Conservation (phyloP, 2,113 vertebrate species). For the Actinemys pallida region DNA sequence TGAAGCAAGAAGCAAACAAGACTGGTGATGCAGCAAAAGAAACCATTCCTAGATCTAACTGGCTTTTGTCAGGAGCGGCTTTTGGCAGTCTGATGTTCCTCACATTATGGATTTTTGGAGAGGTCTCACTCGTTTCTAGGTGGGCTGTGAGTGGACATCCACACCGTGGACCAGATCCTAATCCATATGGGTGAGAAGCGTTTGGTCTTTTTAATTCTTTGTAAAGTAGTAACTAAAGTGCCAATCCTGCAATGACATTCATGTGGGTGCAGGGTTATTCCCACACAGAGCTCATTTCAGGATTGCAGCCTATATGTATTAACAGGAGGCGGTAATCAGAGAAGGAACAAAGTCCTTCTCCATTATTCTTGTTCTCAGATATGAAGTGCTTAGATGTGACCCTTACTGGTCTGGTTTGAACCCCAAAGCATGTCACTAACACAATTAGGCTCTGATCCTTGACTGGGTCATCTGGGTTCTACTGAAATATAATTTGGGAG, state of each 20-base stretch:
- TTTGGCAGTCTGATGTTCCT: conserved; percentile 80
- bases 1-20: conserved; percentile 41
- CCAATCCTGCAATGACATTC: not conserved
- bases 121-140: conserved; percentile 80
- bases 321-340: not conserved
- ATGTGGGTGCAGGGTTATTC: not conserved
- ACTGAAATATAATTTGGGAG: not conserved
- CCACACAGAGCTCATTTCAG: not conserved
- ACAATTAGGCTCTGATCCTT: not conserved
- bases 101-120: conserved; percentile 81
- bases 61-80: conserved; percentile 70
- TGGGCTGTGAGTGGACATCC: conserved; percentile 84
- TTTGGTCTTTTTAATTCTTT: not conserved
- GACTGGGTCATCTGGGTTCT: not conserved
- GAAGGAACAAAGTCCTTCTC: not conserved
- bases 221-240: not conserved
- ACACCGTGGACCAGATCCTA: conserved; percentile 77
- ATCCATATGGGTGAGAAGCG: conserved; percentile 76
- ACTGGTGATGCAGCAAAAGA: not conserved
- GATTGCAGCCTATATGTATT: not conserved
- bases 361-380: not conserved
- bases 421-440: not conserved
- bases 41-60: not conserved
- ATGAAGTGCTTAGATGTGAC: not conserved
- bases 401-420: not conserved